These are phyloP conservation scores for Rhorus exstirpatorius DNA, from an alignment of 2,888 invertebrate genomes.

Conservation along the genomic window DNA sequence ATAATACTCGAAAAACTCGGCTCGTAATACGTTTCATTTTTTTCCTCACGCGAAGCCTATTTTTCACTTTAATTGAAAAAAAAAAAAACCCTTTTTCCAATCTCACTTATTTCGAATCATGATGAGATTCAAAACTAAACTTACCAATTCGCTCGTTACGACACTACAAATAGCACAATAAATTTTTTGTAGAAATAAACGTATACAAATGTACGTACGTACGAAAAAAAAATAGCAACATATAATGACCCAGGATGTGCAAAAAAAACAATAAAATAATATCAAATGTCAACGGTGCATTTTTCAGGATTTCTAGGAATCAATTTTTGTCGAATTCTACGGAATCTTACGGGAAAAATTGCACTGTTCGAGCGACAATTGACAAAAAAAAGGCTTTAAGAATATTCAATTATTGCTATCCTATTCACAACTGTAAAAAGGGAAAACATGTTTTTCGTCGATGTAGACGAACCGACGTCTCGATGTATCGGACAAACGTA, in stretches of 20 bases:
- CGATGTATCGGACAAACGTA: constrained; percentile 4
- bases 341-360: neutral
- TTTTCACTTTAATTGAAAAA: too few species aligned
- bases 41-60: too few species aligned
- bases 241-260: too few species aligned
- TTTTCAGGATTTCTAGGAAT: neutral
- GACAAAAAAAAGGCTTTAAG: neutral
- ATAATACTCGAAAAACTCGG: too few species aligned
- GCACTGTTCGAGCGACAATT: neutral
- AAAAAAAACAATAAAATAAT: neutral
- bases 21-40: too few species aligned
- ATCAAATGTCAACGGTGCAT: neutral
- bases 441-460: neutral
- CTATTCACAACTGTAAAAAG: neutral
- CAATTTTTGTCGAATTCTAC: neutral
- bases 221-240: neutral
- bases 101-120: too few species aligned
- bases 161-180: too few species aligned
- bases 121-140: too few species aligned
- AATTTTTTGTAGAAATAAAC: too few species aligned
- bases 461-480: constrained; percentile 2
- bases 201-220: neutral
- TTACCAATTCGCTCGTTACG: too few species aligned
- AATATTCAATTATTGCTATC: neutral
- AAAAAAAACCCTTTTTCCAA: too few species aligned